A percentile compares a stretch with the other conserved stretches of the same genome.
phyloP scores from a whole-genome alignment of 2,888 invertebrate species.

The Leuctra nigra region DNA sequence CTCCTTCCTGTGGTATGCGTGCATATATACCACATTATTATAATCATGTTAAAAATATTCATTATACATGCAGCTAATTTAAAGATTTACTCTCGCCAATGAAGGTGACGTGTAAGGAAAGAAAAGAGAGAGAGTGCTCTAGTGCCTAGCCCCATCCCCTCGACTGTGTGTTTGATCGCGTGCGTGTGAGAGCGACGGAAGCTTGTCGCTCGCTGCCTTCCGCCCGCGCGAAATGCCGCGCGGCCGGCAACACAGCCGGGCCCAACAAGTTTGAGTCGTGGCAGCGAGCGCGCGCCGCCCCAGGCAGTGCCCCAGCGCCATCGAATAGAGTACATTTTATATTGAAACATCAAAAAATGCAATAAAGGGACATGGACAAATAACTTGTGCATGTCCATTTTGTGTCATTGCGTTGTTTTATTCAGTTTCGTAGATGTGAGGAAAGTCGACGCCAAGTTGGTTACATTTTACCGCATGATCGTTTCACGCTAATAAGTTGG shows the following conservation, averaged over 20 bases:
- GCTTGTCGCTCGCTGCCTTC: neutral
- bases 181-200: neutral
- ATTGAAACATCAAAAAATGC: conserved; percentile 21
- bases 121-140: neutral
- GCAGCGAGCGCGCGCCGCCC: neutral
- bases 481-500: neutral
- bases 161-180: neutral
- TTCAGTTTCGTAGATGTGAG: neutral
- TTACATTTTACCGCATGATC: neutral
- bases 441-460: neutral
- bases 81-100: neutral
- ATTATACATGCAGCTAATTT: neutral
- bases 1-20: neutral
- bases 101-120: neutral
- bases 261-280: too few relatives aligned
- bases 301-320: conserved; percentile 3
- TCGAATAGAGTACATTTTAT: conserved; percentile 22
- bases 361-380: conserved; percentile 14
- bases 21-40: neutral
- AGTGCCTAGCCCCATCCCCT: conserved; percentile 12
- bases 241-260: too few relatives aligned
- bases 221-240: neutral
- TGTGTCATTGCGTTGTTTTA: conserved; percentile 9
- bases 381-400: conserved; percentile 12
- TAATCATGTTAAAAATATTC: neutral